Evolutionary conservation across 2,113 vertebrate species (phyloP).

Genomic region (Arvicanthis niloticus): DNA sequence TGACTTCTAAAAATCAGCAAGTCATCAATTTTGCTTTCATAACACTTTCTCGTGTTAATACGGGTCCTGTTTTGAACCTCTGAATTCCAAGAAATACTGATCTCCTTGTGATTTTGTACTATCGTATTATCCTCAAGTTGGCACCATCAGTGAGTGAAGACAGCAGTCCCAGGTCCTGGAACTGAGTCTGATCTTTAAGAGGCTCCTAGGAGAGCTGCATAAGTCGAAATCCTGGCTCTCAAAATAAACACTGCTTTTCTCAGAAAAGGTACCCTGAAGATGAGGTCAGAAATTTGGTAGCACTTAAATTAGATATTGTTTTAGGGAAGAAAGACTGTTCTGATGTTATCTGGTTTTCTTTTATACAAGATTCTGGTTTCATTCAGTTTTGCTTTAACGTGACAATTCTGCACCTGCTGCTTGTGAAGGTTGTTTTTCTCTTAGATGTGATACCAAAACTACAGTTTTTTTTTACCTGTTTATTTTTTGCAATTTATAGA

Average conservation of each 20-base stretch:
- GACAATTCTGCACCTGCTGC: slow-evolving; percentile 9
- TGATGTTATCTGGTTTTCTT: slow-evolving; percentile 6
- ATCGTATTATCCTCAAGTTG: neutral
- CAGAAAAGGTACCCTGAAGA: neutral
- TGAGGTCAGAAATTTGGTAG: slow-evolving; percentile 32
- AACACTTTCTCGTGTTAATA: neutral
- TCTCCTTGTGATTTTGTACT: neutral
- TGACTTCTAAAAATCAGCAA: neutral
- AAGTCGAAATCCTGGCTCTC: neutral
- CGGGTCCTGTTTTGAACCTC: neutral
- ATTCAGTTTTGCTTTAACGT: slow-evolving; percentile 43
- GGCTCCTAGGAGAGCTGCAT: neutral
- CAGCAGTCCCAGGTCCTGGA: neutral
- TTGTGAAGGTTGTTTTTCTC: slow-evolving; percentile 54
- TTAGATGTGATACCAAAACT: slow-evolving; percentile 29
- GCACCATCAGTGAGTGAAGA: neutral
- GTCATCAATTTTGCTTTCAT: slow-evolving; percentile 1
- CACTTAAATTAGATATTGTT: slow-evolving; percentile 23
- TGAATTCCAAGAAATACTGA: neutral
- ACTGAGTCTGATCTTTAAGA: neutral
- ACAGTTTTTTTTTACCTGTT: slow-evolving; percentile 51
- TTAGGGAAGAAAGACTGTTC: neutral
- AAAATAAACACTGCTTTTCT: neutral
- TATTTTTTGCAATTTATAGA: slow-evolving; percentile 58
- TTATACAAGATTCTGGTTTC: slow-evolving; percentile 15